A percentile compares a stretch with the other conserved stretches of the same genome.
Evolutionary conservation across 2,113 vertebrate genomes (phyloP).

Genomic region (Stomatorhinus ivindoensis): DNA sequence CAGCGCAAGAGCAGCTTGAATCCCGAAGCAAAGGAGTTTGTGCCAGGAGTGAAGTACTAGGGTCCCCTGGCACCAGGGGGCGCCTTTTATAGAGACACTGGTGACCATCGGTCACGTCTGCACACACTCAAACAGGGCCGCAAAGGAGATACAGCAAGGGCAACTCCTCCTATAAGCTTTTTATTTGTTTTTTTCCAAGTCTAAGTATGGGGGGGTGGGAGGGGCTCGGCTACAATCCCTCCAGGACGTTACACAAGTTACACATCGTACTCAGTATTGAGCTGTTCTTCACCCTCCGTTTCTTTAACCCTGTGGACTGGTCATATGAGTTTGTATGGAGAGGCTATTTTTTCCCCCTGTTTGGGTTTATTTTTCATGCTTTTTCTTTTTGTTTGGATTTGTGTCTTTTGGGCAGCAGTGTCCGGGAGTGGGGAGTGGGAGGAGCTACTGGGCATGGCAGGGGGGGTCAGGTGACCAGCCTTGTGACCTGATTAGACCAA

Average conservation of each 20-base stretch:
- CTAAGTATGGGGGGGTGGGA: slow-evolving; percentile 37
- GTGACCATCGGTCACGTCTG: slow-evolving; percentile 51
- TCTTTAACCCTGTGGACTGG: slow-evolving; percentile 25
- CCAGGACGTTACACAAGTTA: slow-evolving; percentile 22
- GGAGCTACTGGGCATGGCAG: not conserved
- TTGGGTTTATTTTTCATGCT: slow-evolving; percentile 25
- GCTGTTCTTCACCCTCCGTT: slow-evolving; percentile 22
- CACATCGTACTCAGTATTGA: slow-evolving; percentile 24
- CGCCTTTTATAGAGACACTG: slow-evolving; percentile 60
- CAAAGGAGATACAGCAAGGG: slow-evolving; percentile 33
- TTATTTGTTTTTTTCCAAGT: slow-evolving; percentile 57
- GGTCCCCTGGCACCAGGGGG: slow-evolving; percentile 57
- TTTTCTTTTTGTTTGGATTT: slow-evolving; percentile 15
- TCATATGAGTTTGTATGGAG: slow-evolving; percentile 26
- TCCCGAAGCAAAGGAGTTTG: slow-evolving; percentile 94
- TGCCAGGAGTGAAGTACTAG: slow-evolving; percentile 97
- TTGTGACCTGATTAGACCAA: slow-evolving; percentile 4
- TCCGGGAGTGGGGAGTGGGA: not conserved
- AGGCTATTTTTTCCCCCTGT: slow-evolving; percentile 31
- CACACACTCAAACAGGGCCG: slow-evolving; percentile 43
- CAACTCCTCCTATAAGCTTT: slow-evolving; percentile 42
- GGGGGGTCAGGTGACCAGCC: not conserved
- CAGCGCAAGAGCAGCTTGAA: slow-evolving; percentile 97
- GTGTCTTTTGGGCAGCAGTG: slow-evolving; percentile 18
- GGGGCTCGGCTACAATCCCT: slow-evolving; percentile 27